Evolutionary conservation across 2,888 invertebrate genomes (phyloP), one percentile per base, ranked within the genome.

Genomic region (Ceratothoa steindachneri): DNA sequence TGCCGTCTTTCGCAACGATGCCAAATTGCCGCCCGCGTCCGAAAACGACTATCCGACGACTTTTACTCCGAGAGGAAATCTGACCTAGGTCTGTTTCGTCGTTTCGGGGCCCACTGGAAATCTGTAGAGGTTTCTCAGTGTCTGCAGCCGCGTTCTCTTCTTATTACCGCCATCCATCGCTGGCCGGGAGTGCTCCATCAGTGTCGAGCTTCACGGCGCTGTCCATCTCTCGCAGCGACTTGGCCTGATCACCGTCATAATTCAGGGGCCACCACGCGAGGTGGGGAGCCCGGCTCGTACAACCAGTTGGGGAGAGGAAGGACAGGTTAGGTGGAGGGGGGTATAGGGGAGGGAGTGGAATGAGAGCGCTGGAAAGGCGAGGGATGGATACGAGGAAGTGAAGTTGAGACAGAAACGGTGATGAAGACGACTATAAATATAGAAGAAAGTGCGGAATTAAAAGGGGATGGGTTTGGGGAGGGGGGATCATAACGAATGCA

Each of bases 161-260:
- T 72, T 71, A 75, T 75, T 75, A 75, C 75, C 75, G 55, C 75
- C 65, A 75, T 75, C 75, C 69, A 75, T 75, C 75, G 68, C 75
- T 68, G 75, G 67, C 69, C 71, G 29, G 68, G 69, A 75, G 68
- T 66, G 67, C 72, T 75, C 75, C 75, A 75, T 75, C 75, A 75
- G 71, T 75, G 75, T 75, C 75, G 71, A 52, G 75, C 30, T 65
- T 69, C 71, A 67, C 71, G 72, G 75, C 72, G 75, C 75, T 75
- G 75, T 75, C 75, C 75, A 75, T 75, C 75, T 75, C 75, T 75
- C 75, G 71, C 69, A 30, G 75, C 75, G 75, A 75, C 75, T 75
- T 71, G 68, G 65, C 68, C 71, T 75, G 75, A 75, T 75, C 75
- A 71, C 75, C 75, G 52, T 71, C 65, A 75, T 75, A 75, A 75